Evolutionary conservation across 2,113 vertebrate species (phyloP).

Genomic region (Rhea pennata): DNA sequence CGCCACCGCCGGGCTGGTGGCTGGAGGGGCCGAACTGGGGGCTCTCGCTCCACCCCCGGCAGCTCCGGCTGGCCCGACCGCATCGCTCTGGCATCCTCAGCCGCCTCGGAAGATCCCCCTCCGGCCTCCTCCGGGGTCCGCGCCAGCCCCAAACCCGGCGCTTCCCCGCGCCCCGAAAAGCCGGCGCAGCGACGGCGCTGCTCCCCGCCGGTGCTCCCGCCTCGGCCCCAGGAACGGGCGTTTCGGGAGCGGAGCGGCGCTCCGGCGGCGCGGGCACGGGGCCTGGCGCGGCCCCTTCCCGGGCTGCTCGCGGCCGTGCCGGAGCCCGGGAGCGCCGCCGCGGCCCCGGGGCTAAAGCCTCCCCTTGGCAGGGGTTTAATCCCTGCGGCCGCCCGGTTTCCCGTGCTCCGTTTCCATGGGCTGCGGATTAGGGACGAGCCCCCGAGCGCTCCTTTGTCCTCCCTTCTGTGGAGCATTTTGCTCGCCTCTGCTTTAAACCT

Average conservation of each 20-base stretch:
- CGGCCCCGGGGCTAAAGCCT: not conserved
- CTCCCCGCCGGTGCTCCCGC: not conserved
- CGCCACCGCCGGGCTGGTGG: too few relatives aligned
- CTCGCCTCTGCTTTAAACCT: conserved; percentile 70
- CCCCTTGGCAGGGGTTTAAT: conserved; percentile 69
- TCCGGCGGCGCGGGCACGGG: not conserved
- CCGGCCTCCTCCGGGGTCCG: accelerated
- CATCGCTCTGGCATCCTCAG: not conserved
- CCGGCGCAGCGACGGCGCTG: accelerated
- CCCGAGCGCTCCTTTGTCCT: conserved; percentile 66
- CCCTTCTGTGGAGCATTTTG: conserved; percentile 69
- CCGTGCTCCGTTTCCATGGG: conserved; percentile 38
- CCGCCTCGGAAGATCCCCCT: not conserved
- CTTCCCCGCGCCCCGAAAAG: not conserved
- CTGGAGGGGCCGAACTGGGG: too few relatives aligned
- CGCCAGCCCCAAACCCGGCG: accelerated
- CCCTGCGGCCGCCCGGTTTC: conserved; percentile 21
- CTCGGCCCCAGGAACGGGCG: not conserved
- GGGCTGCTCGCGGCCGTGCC: not conserved
- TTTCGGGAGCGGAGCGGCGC: too few relatives aligned
- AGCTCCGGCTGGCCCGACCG: not conserved
- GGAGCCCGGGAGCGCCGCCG: not conserved
- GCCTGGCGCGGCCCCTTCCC: too few relatives aligned
- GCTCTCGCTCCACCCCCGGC: not conserved
- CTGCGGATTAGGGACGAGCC: conserved; percentile 68